Conservation (phyloP, 2,888 invertebrate species). For the Parelbella ahira region DNA sequence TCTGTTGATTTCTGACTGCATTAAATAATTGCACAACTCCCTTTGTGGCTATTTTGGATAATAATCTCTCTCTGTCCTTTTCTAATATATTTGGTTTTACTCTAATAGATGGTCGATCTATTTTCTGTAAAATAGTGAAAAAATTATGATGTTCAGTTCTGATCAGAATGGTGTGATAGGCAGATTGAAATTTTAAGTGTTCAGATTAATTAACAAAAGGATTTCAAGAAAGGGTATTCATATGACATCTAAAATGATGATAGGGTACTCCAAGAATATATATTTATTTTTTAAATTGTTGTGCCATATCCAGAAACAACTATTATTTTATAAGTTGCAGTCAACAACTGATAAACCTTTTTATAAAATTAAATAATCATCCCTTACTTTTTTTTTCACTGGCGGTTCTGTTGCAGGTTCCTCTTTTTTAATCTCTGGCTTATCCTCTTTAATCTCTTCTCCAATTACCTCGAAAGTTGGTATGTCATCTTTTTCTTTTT, state of each 20-base stretch:
- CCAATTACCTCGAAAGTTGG: constrained; percentile 86
- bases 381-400: constrained; percentile 56
- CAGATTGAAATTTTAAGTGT: too few species aligned
- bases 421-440: constrained; percentile 55
- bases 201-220: too few species aligned
- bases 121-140: constrained; percentile 70
- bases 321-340: too few species aligned
- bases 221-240: too few species aligned
- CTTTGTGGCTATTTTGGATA: constrained; percentile 93
- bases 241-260: too few species aligned
- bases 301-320: too few species aligned
- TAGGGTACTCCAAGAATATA: too few species aligned
- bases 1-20: constrained; percentile 93
- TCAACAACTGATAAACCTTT: too few species aligned
- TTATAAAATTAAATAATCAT: not conserved
- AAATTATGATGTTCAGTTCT: too few species aligned
- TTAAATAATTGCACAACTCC: constrained; percentile 97
- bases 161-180: too few species aligned
- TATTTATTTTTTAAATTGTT: too few species aligned
- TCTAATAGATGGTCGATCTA: constrained; percentile 83
- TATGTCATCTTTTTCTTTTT: constrained; percentile 64
- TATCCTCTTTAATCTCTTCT: constrained; percentile 67
- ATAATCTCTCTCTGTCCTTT: constrained; percentile 86
- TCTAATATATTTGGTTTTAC: constrained; percentile 88
- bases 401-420: constrained; percentile 45